phyloP scores from a whole-genome alignment of 1,140 invertebrate species.

The Bombus polaris region DNA sequence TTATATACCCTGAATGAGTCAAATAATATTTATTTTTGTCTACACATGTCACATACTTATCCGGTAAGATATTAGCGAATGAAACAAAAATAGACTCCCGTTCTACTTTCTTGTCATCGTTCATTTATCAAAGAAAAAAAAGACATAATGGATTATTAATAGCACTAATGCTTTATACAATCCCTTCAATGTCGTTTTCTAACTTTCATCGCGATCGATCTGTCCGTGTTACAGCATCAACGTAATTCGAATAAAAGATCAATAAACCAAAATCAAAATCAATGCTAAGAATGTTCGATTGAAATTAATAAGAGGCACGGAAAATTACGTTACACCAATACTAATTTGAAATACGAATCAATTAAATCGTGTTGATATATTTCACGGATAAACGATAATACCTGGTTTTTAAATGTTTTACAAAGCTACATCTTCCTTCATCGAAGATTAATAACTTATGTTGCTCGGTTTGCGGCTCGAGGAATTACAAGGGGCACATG shows the following conservation, averaged over 20 bases:
- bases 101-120: background rate
- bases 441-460: constrained; percentile 14
- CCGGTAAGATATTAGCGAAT: background rate
- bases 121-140: background rate
- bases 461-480: background rate
- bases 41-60: no score
- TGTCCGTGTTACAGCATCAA: background rate
- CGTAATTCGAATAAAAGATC: background rate
- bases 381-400: background rate
- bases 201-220: background rate
- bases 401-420: background rate
- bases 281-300: background rate
- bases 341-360: background rate
- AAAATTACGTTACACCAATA: background rate
- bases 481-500: constrained; percentile 2
- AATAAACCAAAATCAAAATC: background rate
- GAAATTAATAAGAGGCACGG: background rate
- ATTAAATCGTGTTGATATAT: background rate
- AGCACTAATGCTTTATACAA: background rate
- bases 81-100: background rate
- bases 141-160: background rate
- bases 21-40: no score
- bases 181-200: background rate
- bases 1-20: no score
- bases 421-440: constrained; percentile 4